A percentile compares a stretch with the other conserved stretches of the same genome.
These are phyloP conservation scores for Tangara arthus DNA, from an alignment of 2,797 vertebrate genomes.

Conservation along the genomic window DNA sequence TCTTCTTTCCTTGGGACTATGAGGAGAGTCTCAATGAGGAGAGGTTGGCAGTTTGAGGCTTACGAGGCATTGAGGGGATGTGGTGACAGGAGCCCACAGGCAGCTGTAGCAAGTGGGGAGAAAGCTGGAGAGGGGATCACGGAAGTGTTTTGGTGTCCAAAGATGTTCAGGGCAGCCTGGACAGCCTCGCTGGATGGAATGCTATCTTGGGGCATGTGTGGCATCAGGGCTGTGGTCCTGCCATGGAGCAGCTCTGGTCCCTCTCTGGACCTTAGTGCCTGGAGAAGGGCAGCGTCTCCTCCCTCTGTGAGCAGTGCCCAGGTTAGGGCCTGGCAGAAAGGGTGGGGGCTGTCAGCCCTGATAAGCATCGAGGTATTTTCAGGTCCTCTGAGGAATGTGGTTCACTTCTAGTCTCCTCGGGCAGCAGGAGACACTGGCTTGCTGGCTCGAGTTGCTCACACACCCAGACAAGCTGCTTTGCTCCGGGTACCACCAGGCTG, in stretches of 20 bases:
- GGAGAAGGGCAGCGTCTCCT: not conserved
- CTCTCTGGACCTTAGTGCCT: not conserved
- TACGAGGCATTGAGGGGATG: not conserved
- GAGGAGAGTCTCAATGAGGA: not conserved
- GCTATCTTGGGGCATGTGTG: not conserved
- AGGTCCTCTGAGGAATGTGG: constrained; percentile 46
- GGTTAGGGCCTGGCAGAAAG: constrained; percentile 47
- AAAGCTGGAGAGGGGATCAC: not conserved
- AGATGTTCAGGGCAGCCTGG: not conserved
- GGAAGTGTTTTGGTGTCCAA: accelerated
- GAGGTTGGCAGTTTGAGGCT: not conserved
- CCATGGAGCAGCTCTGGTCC: not conserved
- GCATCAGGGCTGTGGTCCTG: not conserved
- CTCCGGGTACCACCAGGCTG: not conserved
- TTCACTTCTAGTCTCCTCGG: constrained; percentile 35
- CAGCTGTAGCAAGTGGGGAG: not conserved
- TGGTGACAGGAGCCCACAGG: not conserved
- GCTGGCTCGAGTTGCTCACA: constrained; percentile 40
- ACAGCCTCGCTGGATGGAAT: not conserved
- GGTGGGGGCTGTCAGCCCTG: constrained; percentile 42
- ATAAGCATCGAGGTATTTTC: constrained; percentile 61
- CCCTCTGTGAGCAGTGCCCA: not conserved
- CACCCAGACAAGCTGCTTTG: not conserved
- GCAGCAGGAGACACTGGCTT: not conserved
- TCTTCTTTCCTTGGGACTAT: not conserved